These are phyloP conservation scores for Rhipidura dahli DNA, from an alignment of 2,113 vertebrate species.

Conservation along the genomic window DNA sequence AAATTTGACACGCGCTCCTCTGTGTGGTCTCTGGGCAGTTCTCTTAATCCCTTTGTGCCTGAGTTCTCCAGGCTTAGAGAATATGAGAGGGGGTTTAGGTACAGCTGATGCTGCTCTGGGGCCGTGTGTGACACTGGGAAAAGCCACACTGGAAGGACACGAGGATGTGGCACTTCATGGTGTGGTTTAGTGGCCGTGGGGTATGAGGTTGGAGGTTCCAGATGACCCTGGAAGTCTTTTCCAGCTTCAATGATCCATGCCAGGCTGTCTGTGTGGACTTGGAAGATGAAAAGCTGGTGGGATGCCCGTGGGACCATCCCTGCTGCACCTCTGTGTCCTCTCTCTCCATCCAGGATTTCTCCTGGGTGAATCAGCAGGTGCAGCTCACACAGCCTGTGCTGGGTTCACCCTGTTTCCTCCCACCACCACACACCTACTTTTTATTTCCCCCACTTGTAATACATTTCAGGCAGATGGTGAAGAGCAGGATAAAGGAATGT, in stretches of 20 bases:
- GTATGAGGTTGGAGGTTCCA: background rate
- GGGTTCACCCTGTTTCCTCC: background rate
- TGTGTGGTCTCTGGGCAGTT: background rate
- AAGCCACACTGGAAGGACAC: rapidly evolving
- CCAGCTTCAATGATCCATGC: background rate
- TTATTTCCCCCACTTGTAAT: background rate
- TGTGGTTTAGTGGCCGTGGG: background rate
- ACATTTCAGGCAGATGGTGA: background rate
- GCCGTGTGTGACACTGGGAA: rapidly evolving
- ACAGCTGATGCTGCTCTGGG: background rate
- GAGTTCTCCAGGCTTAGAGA: background rate
- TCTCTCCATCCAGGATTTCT: background rate
- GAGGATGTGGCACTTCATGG: background rate
- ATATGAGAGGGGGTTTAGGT: background rate
- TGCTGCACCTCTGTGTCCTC: background rate
- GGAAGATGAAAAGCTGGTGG: rapidly evolving
- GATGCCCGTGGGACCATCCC: background rate
- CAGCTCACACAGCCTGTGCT: background rate
- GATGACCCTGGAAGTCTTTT: background rate
- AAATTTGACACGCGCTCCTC: background rate
- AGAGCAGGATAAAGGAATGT: background rate
- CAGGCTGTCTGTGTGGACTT: background rate
- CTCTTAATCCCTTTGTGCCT: background rate
- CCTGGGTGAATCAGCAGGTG: background rate
- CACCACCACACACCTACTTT: background rate